phyloP scores from a whole-genome alignment of 2,113 vertebrate genomes.

The Solenodon paradoxus region DNA sequence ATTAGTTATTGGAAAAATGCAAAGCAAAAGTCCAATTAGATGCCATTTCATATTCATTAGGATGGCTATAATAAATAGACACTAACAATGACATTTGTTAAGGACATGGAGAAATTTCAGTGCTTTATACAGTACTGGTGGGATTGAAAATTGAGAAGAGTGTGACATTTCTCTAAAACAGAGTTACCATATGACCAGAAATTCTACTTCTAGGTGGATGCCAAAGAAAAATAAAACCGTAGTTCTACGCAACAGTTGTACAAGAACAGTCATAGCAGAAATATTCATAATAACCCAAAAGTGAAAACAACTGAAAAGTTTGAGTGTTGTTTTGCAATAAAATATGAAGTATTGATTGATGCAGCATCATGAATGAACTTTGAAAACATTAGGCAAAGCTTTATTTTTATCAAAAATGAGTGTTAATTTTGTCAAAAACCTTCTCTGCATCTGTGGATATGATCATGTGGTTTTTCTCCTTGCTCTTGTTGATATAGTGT shows the following conservation, averaged over 20 bases:
- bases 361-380: not conserved
- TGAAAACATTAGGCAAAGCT: not conserved
- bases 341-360: not conserved
- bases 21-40: not conserved
- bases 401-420: too few relatives aligned
- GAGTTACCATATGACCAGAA: not conserved
- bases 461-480: too few relatives aligned
- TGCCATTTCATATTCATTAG: not conserved
- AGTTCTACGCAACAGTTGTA: not conserved
- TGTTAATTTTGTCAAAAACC: too few relatives aligned
- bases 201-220: not conserved
- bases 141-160: not conserved
- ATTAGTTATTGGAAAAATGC: not conserved
- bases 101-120: not conserved
- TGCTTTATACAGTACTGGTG: not conserved
- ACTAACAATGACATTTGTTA: not conserved
- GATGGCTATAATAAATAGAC: not conserved
- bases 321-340: not conserved
- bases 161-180: not conserved
- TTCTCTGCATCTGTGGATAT: too few relatives aligned
- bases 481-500: too few relatives aligned
- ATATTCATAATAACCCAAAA: not conserved
- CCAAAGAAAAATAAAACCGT: not conserved
- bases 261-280: not conserved
- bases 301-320: not conserved